phyloP scores from a whole-genome alignment of 2,888 invertebrate genomes.

The Boloria selene region DNA sequence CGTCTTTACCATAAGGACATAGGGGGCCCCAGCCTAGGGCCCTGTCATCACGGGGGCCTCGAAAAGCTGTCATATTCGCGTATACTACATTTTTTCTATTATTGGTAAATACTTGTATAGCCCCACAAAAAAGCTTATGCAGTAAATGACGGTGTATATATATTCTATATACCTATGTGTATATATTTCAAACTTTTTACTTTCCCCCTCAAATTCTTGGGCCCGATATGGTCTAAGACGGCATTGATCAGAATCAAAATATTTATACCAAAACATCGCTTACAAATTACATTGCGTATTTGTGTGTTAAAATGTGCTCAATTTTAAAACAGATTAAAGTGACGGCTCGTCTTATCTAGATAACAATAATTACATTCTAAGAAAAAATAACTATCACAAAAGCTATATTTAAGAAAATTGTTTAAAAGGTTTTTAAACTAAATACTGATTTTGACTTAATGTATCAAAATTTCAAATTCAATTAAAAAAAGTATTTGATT shows the following conservation, averaged over 20 bases:
- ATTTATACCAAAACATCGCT: slow-evolving; percentile 20
- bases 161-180: too few relatives aligned
- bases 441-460: slow-evolving; percentile 10
- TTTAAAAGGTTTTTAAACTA: slow-evolving; percentile 1
- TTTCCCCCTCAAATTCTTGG: too few relatives aligned
- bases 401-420: slow-evolving; percentile 45
- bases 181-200: too few relatives aligned
- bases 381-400: slow-evolving; percentile 74
- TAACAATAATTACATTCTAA: slow-evolving; percentile 53
- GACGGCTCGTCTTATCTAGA: slow-evolving; percentile 24
- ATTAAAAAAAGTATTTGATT: slow-evolving; percentile 1
- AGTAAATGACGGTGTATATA: too few relatives aligned
- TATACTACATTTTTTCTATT: too few relatives aligned
- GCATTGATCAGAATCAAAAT: not conserved
- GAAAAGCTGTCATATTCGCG: too few relatives aligned
- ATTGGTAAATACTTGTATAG: too few relatives aligned
- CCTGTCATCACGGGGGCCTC: too few relatives aligned
- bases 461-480: slow-evolving; percentile 11
- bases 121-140: too few relatives aligned
- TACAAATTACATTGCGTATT: slow-evolving; percentile 27
- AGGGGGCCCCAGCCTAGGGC: too few relatives aligned
- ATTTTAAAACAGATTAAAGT: slow-evolving; percentile 41
- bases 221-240: too few relatives aligned
- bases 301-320: slow-evolving; percentile 41
- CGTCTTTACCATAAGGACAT: too few relatives aligned